phyloP scores from a whole-genome alignment of 2,888 invertebrate genomes.

The Phyto melanocephala region DNA sequence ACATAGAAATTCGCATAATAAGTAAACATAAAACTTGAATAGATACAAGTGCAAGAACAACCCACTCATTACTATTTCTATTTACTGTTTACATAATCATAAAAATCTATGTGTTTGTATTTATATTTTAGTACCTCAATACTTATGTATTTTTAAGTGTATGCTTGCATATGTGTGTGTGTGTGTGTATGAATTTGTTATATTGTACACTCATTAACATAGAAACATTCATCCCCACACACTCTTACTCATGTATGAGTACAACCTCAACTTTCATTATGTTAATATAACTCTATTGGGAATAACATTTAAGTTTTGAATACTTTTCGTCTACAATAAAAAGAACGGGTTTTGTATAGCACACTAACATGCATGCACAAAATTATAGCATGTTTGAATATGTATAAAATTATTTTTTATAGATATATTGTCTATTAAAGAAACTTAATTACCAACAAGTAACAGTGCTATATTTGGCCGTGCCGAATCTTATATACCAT shows the following conservation, averaged over 20 bases:
- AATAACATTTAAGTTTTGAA: slow-evolving; percentile 33
- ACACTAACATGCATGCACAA: too few species aligned
- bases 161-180: neutral
- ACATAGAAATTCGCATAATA: neutral
- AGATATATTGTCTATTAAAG: too few species aligned
- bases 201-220: slow-evolving; percentile 26
- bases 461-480: too few species aligned
- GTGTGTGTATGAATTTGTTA: too few species aligned
- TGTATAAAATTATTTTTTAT: too few species aligned
- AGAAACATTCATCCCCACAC: neutral
- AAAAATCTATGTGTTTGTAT: neutral
- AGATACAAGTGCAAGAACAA: slow-evolving; percentile 1
- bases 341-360: neutral
- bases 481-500: too few species aligned
- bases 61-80: slow-evolving; percentile 36
- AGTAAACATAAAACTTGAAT: slow-evolving; percentile 19
- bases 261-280: slow-evolving; percentile 53
- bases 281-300: slow-evolving; percentile 45
- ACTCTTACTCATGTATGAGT: neutral
- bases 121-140: neutral
- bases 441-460: too few species aligned
- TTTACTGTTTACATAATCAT: slow-evolving; percentile 35
- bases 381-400: too few species aligned
- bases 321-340: neutral
- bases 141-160: neutral